These are phyloP conservation scores for Neoseiulus cucumeris DNA, from an alignment of 1,140 invertebrate species.

Conservation along the genomic window DNA sequence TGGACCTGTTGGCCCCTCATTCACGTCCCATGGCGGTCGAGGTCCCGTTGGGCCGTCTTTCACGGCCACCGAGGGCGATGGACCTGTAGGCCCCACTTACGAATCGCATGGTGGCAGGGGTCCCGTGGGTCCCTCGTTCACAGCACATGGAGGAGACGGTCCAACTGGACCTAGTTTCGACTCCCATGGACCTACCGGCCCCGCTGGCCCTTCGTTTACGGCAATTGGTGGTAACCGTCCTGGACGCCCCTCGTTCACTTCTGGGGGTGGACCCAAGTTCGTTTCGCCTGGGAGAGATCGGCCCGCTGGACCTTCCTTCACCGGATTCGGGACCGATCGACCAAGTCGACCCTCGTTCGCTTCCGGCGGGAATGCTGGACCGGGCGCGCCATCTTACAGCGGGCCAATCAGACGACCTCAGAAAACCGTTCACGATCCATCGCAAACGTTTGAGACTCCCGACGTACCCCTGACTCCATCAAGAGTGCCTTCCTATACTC, in stretches of 20 bases:
- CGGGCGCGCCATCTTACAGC: neutral
- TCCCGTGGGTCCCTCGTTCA: neutral
- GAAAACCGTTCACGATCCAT: neutral
- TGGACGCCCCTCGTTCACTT: neutral
- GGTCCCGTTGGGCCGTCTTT: neutral
- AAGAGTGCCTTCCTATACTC: slow-evolving; percentile 3
- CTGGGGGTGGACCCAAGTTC: neutral
- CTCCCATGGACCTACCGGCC: neutral
- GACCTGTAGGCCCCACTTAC: neutral
- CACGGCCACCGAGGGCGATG: neutral
- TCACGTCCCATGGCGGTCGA: neutral
- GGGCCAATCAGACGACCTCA: neutral
- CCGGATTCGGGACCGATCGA: neutral
- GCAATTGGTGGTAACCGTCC: neutral
- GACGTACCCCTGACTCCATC: neutral
- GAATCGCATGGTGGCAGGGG: neutral
- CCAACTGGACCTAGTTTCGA: neutral
- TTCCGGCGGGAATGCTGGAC: neutral
- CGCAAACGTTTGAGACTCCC: neutral
- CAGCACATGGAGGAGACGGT: neutral
- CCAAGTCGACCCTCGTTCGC: neutral
- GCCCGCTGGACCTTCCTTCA: neutral
- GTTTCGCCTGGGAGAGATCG: neutral
- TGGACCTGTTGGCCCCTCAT: neutral
- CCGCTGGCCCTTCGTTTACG: neutral